Base-by-base conservation (phyloP, 2,113 vertebrate species). In the Podilymbus podiceps region DNA sequence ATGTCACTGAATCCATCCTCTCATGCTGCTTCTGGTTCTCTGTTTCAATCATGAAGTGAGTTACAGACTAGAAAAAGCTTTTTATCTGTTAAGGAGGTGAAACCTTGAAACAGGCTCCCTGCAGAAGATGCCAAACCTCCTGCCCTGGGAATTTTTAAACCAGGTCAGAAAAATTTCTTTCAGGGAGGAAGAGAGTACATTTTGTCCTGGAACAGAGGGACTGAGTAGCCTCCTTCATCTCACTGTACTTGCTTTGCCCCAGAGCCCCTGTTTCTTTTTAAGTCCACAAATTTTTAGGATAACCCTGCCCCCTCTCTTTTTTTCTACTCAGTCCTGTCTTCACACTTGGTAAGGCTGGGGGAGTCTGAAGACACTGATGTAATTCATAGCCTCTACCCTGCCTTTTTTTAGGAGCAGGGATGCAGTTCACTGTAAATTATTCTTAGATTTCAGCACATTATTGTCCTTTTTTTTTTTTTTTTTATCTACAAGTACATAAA, bases 61-160 rank as follows among this genome's bases (percentile, higher is more conserved):
- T 58, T 88, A 46, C 67, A 93, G 79, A 86, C 38, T 92, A 77
- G 72, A 53, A 86, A 83, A 88, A 58, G 7, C 18, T 71, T 95
- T 85, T 90, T 55, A 59, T 86, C 72, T 81, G 38, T 78, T 90
- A 90, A 74, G 83, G 64, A 89, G 76, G 89, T 86, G 80, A 81
- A 94, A 90, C n/a, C 67, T 93, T 93, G 72, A 83, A 92, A 81
- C 24, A 71, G 49, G n/a, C 59, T 89, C 72, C 79, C 80, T 84
- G 73, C 79, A 86, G 90, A 88, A 92, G 64, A 74, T 58, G 72
- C n/a, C 27, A 71, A 89, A 86, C 20, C 63, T 90, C 42, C 42
- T 59, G 42, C 68, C 28, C 38, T 24, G 52, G 55, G 38, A 90
- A 86, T 90, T 90, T 80, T 84, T 80, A 74, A 93, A 97, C 38